phyloP scores from a whole-genome alignment of 2,113 vertebrate species.

The Xyrauchen texanus region DNA sequence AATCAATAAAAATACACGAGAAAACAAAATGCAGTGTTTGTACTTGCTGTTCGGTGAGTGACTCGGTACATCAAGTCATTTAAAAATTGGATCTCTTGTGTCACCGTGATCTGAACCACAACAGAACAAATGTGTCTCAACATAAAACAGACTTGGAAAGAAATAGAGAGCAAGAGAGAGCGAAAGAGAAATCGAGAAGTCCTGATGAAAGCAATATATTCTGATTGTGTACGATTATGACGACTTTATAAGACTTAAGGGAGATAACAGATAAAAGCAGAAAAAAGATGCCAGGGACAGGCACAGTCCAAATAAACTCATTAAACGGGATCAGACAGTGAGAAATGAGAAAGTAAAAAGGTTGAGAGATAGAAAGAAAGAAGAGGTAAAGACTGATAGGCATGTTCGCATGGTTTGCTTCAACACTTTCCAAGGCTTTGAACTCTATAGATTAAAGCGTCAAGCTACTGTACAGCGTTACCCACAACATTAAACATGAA shows the following conservation, averaged over 20 bases:
- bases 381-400: neutral
- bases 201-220: neutral
- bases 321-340: neutral
- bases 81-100: slow-evolving; percentile 18
- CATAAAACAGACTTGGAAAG: neutral
- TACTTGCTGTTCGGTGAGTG: slow-evolving; percentile 6
- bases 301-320: neutral
- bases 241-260: slow-evolving; percentile 7
- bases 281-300: neutral
- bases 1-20: neutral
- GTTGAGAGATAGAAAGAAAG: neutral
- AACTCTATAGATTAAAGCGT: too few relatives aligned
- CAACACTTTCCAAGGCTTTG: too few relatives aligned
- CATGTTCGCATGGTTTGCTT: too few relatives aligned
- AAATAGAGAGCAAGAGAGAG: neutral
- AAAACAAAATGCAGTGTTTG: neutral
- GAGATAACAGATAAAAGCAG: slow-evolving; percentile 9
- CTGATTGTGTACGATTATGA: slow-evolving; percentile 7
- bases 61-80: slow-evolving; percentile 15
- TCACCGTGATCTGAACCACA: slow-evolving; percentile 10
- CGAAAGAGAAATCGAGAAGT: neutral
- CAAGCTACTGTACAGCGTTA: too few relatives aligned
- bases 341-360: neutral
- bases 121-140: neutral
- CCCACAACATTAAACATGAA: too few relatives aligned